These are phyloP conservation scores for Bovichtus diacanthus DNA, from an alignment of 2,797 vertebrate species.

Conservation along the genomic window DNA sequence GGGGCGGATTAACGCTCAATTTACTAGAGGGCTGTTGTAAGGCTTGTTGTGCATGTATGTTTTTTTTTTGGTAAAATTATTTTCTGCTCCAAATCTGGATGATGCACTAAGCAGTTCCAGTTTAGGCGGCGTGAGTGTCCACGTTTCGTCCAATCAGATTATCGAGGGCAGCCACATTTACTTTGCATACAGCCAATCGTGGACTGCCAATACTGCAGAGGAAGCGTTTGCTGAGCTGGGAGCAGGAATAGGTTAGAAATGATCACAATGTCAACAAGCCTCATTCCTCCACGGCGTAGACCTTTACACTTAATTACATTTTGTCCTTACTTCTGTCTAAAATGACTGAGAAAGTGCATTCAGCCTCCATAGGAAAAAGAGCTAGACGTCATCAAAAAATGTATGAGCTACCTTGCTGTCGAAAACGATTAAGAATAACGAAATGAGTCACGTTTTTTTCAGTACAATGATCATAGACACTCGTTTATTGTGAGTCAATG, in stretches of 20 bases:
- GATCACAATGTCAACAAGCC: not conserved
- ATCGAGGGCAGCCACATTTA: not conserved
- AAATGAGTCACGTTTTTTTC: not conserved
- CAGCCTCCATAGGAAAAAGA: not conserved
- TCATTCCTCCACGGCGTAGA: not conserved
- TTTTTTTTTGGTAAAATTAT: slow-evolving; percentile 14
- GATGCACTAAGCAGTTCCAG: slow-evolving; percentile 38
- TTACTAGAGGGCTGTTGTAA: slow-evolving; percentile 30
- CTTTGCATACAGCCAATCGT: slow-evolving; percentile 10
- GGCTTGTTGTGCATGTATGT: slow-evolving; percentile 17
- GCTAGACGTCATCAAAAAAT: not conserved
- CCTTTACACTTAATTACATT: not conserved
- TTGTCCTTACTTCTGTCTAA: not conserved
- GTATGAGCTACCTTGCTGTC: not conserved
- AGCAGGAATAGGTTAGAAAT: slow-evolving; percentile 9
- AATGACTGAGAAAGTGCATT: not conserved
- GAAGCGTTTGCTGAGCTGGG: not conserved
- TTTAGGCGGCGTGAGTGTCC: slow-evolving; percentile 14
- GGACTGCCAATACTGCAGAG: not conserved
- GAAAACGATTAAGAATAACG: not conserved
- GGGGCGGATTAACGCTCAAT: slow-evolving; percentile 30
- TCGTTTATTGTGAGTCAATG: not conserved
- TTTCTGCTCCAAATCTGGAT: slow-evolving; percentile 50
- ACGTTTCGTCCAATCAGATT: slow-evolving; percentile 23
- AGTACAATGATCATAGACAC: not conserved